Evolutionary conservation across 1,140 invertebrate genomes (phyloP).

Genomic region (Tetraneura akinire): DNA sequence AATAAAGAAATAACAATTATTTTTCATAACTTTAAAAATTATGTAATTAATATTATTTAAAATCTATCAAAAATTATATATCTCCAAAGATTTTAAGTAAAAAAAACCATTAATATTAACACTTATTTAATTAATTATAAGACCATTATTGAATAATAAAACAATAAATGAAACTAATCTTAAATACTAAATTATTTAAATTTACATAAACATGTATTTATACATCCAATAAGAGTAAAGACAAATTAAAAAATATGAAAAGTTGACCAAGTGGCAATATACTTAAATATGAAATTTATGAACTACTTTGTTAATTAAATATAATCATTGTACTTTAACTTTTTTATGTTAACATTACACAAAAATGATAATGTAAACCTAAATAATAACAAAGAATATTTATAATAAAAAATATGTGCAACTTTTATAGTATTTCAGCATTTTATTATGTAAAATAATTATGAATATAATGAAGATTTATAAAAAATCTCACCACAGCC

Average conservation of each 20-base stretch:
- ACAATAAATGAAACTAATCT: constrained; percentile 18
- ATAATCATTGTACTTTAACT: neutral
- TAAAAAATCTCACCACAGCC: constrained; percentile 39
- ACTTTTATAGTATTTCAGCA: neutral
- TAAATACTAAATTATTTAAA: constrained; percentile 10
- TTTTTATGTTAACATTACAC: neutral
- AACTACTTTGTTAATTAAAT: neutral
- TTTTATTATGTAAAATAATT: constrained; percentile 16
- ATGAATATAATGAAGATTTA: constrained; percentile 48
- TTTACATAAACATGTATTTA: too few relatives aligned
- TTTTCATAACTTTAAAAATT: too few relatives aligned
- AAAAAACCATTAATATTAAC: neutral
- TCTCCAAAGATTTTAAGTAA: neutral
- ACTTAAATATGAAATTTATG: neutral
- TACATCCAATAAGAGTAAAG: neutral
- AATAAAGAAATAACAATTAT: constrained; percentile 4
- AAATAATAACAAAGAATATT: neutral
- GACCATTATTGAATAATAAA: neutral
- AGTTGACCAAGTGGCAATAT: constrained; percentile 18
- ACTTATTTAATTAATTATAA: neutral
- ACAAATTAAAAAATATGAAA: constrained; percentile 9
- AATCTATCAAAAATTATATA: neutral
- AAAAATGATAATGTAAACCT: neutral
- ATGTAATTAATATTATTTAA: neutral
- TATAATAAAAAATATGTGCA: neutral